Evolutionary conservation across 1,140 invertebrate genomes (phyloP).

Genomic region (Araneus ventricosus): DNA sequence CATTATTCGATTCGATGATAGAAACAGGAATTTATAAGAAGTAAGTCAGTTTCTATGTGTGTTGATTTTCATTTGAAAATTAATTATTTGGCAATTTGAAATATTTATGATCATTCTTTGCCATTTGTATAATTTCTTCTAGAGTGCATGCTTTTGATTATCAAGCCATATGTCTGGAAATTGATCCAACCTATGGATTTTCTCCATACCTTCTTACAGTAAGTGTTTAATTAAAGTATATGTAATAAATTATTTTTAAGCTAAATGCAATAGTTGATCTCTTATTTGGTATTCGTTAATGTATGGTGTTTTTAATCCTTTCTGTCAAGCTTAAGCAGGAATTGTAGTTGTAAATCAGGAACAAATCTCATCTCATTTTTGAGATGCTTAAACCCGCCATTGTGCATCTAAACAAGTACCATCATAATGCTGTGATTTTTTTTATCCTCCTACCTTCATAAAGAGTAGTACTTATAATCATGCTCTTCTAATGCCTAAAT

Average conservation of each 20-base stretch:
- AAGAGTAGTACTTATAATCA: too few species aligned
- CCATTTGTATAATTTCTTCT: neutral
- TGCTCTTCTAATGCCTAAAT: too few species aligned
- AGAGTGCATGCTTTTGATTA: slow-evolving; percentile 90
- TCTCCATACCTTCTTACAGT: slow-evolving; percentile 79
- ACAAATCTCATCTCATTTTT: too few species aligned
- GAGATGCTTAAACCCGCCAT: too few species aligned
- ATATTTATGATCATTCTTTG: neutral
- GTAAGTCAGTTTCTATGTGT: slow-evolving; percentile 67
- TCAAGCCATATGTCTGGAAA: slow-evolving; percentile 91
- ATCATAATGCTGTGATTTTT: too few species aligned
- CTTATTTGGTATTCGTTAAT: too few species aligned
- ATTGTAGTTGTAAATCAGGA: too few species aligned
- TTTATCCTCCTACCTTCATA: too few species aligned
- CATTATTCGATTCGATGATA: slow-evolving; percentile 95
- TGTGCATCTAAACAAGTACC: too few species aligned
- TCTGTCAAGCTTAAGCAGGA: too few species aligned
- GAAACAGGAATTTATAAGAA: slow-evolving; percentile 93
- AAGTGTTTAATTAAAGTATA: slow-evolving; percentile 70
- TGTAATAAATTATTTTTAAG: neutral
- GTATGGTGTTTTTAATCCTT: too few species aligned
- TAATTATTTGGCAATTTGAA: neutral
- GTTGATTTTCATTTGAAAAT: neutral
- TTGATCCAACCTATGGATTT: slow-evolving; percentile 80
- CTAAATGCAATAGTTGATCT: neutral